Evolutionary conservation across 2,888 invertebrate genomes (phyloP).

Genomic region (Actias luna): DNA sequence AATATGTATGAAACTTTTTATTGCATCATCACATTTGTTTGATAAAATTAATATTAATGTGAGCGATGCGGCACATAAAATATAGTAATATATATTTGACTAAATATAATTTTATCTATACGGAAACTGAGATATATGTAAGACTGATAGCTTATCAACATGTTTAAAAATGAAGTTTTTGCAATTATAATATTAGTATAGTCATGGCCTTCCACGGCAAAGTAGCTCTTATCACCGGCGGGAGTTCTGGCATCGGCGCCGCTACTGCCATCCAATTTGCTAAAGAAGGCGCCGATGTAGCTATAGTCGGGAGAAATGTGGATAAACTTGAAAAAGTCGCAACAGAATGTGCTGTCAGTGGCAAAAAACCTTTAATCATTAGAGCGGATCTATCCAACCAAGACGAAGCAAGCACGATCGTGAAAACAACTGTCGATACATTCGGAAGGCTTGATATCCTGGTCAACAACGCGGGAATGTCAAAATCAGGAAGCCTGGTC

Average conservation of each 20-base stretch:
- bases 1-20: too few relatives aligned
- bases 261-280: slow-evolving; percentile 24
- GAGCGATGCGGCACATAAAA: too few relatives aligned
- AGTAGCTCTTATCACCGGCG: slow-evolving; percentile 32
- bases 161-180: too few relatives aligned
- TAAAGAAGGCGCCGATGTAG: slow-evolving; percentile 30
- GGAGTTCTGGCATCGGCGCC: slow-evolving; percentile 34
- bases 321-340: slow-evolving; percentile 28
- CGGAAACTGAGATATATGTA: background rate
- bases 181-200: background rate
- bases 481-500: slow-evolving; percentile 21
- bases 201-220: slow-evolving; percentile 13
- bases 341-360: slow-evolving; percentile 19
- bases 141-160: background rate
- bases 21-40: background rate
- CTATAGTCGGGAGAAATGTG: slow-evolving; percentile 31
- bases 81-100: too few relatives aligned
- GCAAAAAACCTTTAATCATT: slow-evolving; percentile 2
- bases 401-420: background rate
- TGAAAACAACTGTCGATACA: slow-evolving; percentile 19
- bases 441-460: slow-evolving; percentile 38
- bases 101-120: too few relatives aligned
- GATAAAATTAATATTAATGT: too few relatives aligned
- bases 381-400: slow-evolving; percentile 10
- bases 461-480: slow-evolving; percentile 40